Base-by-base conservation (phyloP, 2,797 vertebrate genomes). In the Silurus aristotelis region DNA sequence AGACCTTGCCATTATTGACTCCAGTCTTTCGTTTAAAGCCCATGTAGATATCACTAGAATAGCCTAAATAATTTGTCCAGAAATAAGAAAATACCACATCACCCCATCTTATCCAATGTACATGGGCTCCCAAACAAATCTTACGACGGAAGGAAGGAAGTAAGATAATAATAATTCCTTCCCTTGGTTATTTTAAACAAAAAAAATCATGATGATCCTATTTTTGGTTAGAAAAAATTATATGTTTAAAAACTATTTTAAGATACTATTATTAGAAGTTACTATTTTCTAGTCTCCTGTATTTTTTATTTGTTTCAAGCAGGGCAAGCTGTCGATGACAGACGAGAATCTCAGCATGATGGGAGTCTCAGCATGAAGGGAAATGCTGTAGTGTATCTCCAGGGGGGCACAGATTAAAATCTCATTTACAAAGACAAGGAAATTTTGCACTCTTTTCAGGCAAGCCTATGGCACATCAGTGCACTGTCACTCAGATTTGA, bases 341-440 rank as follows among this genome's bases (percentile, higher is more conserved):
- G 92, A 90, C 83, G 90, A 89, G 87, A 89, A 82, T 92, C 87
- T 48, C 79, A 81, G 63, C 63, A 81, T 92, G 93, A 95, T 93
- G 91, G 92, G 91, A 89, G 91, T 89, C 93, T 85, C 92, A 92
- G 92, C 91, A 64, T 77, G 71, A 91, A 92, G 89, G 89, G 90
- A 89, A 86, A 93, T 92, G 90, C 91, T 92, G 83, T 88, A 91
- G 91, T 90, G 91, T 91, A 92, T 95, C 93, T 92, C 94, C 92
- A 91, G 93, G 92, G 93, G 93, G 91, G 89, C 89, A 92, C 91
- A 89, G 93, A 95, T 95, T 95, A 95, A 95, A 94, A 92, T 95
- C 93, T 93, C 92, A 93, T 95, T 95, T 94, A 92, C 91, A 92
- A 93, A 94, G 92, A 94, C 93, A 92, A 1, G 94, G 90, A 93